phyloP scores from a whole-genome alignment of 2,113 vertebrate genomes.

The Synchiropus splendidus region DNA sequence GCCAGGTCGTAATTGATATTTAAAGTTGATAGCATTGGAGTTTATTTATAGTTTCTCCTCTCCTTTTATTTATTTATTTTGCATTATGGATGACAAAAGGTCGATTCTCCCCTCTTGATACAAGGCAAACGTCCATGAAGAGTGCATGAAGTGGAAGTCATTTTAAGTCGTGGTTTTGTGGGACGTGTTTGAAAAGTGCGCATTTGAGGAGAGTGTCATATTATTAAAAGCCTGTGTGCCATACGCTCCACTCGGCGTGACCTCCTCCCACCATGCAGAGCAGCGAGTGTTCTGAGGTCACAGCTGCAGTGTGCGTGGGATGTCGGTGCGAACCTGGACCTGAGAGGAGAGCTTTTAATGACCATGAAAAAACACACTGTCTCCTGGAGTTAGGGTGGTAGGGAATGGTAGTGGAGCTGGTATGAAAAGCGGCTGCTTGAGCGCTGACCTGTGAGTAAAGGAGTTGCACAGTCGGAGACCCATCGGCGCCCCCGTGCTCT shows the following conservation, averaged over 20 bases:
- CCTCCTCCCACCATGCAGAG: constrained; percentile 41
- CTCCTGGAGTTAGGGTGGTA: constrained; percentile 35
- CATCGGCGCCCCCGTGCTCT: background rate
- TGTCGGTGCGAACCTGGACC: constrained; percentile 39
- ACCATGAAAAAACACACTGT: constrained; percentile 21
- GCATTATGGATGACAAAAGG: too few species aligned
- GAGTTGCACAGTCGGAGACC: constrained; percentile 44
- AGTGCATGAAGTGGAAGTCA: too few species aligned
- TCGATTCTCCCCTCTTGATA: too few species aligned
- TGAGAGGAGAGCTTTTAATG: constrained; percentile 37
- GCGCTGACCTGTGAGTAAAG: constrained; percentile 45
- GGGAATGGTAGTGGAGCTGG: constrained; percentile 48
- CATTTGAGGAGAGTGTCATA: constrained; percentile 27
- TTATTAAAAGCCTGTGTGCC: constrained; percentile 30
- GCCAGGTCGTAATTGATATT: too few species aligned
- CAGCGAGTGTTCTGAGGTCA: constrained; percentile 48
- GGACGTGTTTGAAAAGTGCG: constrained; percentile 16
- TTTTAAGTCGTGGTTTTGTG: too few species aligned
- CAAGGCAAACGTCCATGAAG: too few species aligned
- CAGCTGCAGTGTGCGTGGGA: constrained; percentile 48
- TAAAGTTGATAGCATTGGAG: too few species aligned
- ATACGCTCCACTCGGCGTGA: constrained; percentile 25
- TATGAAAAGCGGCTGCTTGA: constrained; percentile 29
- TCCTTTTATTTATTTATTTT: too few species aligned
- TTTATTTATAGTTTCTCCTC: too few species aligned